Percentiles rank a stretch among this genome's conserved stretches.
phyloP scores from a whole-genome alignment of 2,888 invertebrate species.

The Machimus rusticus region DNA sequence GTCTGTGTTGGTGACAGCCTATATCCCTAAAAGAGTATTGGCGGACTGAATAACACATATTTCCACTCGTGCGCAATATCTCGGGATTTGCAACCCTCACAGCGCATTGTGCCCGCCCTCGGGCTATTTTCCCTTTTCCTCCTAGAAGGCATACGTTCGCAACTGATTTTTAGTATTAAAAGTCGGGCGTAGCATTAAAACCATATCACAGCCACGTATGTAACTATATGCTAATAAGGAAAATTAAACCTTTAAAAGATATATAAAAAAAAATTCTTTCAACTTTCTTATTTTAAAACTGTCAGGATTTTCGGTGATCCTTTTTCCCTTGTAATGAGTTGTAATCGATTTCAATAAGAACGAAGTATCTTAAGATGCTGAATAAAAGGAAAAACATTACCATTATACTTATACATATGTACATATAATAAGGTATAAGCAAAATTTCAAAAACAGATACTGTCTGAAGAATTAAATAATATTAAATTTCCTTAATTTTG shows the following conservation, averaged over 20 bases:
- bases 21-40: not conserved
- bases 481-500: too few relatives aligned
- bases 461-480: too few relatives aligned
- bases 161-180: not conserved
- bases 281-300: not conserved
- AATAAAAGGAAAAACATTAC: not conserved
- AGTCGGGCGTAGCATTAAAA: not conserved
- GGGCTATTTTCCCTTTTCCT: not conserved
- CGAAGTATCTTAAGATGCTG: not conserved
- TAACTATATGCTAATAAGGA: not conserved
- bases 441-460: too few relatives aligned
- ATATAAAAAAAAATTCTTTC: not conserved
- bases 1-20: not conserved
- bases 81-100: not conserved
- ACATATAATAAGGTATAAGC: too few relatives aligned
- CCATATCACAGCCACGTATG: not conserved
- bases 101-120: not conserved
- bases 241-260: not conserved
- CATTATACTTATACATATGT: not conserved
- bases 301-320: not conserved
- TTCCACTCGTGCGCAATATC: not conserved
- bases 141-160: not conserved
- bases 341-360: not conserved
- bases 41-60: not conserved
- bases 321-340: not conserved